These are phyloP conservation scores for Lasioglossum leucozonium DNA, from an alignment of 2,888 invertebrate species.

Conservation along the genomic window DNA sequence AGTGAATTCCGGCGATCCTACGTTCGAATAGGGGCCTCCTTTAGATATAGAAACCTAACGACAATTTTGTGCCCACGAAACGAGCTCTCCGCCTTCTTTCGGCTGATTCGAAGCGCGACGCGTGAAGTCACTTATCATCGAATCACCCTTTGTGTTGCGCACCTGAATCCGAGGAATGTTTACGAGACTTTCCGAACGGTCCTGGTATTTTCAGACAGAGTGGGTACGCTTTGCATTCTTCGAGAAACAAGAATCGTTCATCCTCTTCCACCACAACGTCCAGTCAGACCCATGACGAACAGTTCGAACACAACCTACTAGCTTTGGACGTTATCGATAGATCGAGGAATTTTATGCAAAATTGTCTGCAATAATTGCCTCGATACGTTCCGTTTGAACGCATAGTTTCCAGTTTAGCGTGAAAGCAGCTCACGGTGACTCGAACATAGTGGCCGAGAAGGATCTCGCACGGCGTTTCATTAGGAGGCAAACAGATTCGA, in stretches of 20 bases:
- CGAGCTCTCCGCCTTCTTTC: slow-evolving; percentile 38
- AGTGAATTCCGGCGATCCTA: slow-evolving; percentile 74
- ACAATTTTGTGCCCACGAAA: neutral
- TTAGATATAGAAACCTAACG: slow-evolving; percentile 43
- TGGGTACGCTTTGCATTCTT: neutral
- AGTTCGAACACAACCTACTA: neutral
- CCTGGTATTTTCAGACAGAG: neutral
- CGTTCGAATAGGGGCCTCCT: slow-evolving; percentile 62
- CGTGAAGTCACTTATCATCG: slow-evolving; percentile 58
- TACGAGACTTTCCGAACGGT: neutral
- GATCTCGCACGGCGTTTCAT: neutral
- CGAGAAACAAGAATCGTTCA: neutral
- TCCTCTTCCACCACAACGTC: neutral
- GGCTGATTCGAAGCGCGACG: slow-evolving; percentile 46
- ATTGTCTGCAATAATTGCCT: neutral
- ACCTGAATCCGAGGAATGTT: neutral
- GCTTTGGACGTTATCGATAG: neutral
- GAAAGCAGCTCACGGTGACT: neutral
- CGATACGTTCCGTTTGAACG: neutral
- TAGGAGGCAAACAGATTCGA: neutral
- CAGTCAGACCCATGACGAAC: no score
- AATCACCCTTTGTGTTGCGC: slow-evolving; percentile 14
- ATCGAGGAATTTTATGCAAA: neutral
- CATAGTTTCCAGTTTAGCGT: neutral
- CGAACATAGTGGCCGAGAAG: neutral